Evolutionary conservation across 2,113 vertebrate species (phyloP).

Genomic region (Rhinopomastus cyanomelas): DNA sequence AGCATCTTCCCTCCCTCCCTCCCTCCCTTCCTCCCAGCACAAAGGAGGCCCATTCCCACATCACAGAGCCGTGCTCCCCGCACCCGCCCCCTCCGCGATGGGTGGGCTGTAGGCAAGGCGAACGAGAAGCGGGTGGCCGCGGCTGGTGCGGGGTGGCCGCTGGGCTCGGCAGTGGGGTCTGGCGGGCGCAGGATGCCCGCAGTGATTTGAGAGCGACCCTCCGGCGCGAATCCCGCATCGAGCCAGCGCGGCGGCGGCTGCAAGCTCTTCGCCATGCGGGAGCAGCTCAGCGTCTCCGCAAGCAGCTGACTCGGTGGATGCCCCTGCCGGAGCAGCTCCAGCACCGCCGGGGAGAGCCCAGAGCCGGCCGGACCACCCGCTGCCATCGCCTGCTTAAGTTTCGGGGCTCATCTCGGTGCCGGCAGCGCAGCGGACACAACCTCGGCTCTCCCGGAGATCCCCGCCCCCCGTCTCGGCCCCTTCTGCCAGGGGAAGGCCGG

Average conservation of each 20-base stretch:
- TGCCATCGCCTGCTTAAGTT: neutral
- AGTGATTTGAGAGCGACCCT: constrained; percentile 33
- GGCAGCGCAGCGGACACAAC: neutral
- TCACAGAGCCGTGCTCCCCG: neutral
- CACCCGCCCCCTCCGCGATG: neutral
- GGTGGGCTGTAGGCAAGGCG: neutral
- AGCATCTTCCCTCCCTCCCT: neutral
- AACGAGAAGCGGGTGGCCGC: neutral
- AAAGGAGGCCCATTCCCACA: neutral
- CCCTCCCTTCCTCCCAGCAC: neutral
- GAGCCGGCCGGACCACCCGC: neutral
- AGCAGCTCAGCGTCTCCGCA: neutral
- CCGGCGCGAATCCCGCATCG: constrained; percentile 16
- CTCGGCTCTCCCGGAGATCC: neutral
- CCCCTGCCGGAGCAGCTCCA: neutral
- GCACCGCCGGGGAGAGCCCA: neutral
- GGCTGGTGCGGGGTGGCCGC: neutral
- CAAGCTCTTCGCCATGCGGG: neutral
- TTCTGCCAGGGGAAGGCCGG: neutral
- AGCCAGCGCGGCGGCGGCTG: neutral
- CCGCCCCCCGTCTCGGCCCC: neutral
- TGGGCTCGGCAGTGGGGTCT: constrained; percentile 48
- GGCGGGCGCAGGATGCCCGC: constrained; percentile 57
- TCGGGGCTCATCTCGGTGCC: neutral
- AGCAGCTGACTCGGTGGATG: constrained; percentile 27